Percentiles rank a stretch among this genome's conserved stretches.
Conservation (phyloP, 2,888 invertebrate species). For the Drosophila parthenogenetica region DNA sequence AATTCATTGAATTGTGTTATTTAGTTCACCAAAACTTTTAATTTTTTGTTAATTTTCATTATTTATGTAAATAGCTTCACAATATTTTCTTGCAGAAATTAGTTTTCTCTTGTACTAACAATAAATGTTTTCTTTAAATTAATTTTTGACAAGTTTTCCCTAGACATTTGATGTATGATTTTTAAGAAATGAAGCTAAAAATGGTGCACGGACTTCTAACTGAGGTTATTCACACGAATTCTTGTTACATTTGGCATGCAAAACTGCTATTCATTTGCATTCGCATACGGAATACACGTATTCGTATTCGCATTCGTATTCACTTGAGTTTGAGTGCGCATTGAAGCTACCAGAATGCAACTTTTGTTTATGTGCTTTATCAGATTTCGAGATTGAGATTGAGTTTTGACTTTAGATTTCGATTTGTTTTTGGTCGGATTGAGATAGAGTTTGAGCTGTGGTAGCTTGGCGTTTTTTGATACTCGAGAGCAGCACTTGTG, state of each 20-base stretch:
- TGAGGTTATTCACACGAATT: slow-evolving; percentile 46
- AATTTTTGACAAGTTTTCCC: too few species aligned
- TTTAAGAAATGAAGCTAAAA: too few species aligned
- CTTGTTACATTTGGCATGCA: slow-evolving; percentile 15
- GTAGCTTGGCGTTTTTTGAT: slow-evolving; percentile 4
- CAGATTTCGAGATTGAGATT: slow-evolving; percentile 16
- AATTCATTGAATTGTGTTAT: too few species aligned
- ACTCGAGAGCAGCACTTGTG: slow-evolving; percentile 30
- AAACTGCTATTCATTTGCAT: slow-evolving; percentile 27
- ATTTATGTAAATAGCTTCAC: background rate
- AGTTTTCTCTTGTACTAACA: too few species aligned
- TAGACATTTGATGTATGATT: too few species aligned
- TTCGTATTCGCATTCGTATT: slow-evolving; percentile 6
- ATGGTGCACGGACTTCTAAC: background rate
- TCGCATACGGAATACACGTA: slow-evolving; percentile 20
- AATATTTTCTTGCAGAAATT: too few species aligned
- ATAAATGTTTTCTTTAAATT: too few species aligned
- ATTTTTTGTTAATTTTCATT: background rate
- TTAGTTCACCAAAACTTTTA: background rate
- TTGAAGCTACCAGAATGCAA: slow-evolving; percentile 23
- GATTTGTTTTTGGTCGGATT: slow-evolving; percentile 19
- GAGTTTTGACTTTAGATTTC: slow-evolving; percentile 14
- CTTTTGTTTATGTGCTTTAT: slow-evolving; percentile 22
- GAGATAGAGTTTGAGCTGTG: background rate
- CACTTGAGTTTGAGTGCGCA: slow-evolving; percentile 31